Percentiles rank a stretch among this genome's conserved stretches.
phyloP scores from a whole-genome alignment of 1,140 invertebrate genomes.

The Drosophila bocki region DNA sequence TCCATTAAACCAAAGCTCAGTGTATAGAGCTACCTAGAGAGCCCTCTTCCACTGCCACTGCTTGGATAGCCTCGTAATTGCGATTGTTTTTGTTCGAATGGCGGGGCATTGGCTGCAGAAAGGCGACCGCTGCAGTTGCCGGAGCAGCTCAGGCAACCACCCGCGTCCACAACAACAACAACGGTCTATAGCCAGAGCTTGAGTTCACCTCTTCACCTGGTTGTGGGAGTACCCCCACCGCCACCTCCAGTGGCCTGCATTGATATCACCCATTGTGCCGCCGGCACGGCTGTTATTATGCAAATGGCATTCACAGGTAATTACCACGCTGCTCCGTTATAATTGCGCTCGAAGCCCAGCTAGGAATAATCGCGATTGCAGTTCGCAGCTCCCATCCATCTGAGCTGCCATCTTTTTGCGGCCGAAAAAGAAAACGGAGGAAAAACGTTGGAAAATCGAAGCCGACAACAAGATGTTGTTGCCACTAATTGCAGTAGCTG shows the following conservation, averaged over 20 bases:
- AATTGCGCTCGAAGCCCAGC: conserved; percentile 83
- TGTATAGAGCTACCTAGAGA: conserved; percentile 7
- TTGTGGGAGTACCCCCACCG: conserved; percentile 4
- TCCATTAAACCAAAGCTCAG: not conserved
- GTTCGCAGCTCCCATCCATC: conserved; percentile 37
- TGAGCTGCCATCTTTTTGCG: conserved; percentile 25
- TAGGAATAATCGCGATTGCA: conserved; percentile 83
- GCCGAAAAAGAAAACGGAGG: conserved; percentile 19
- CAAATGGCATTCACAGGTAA: conserved; percentile 84
- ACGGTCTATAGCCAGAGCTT: not conserved
- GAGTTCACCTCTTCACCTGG: conserved; percentile 1
- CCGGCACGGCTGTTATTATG: conserved; percentile 67
- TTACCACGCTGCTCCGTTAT: conserved; percentile 84
- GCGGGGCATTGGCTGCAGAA: conserved; percentile 59
- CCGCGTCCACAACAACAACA: conserved; percentile 24
- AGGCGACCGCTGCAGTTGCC: conserved; percentile 40
- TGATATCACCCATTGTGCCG: conserved; percentile 55
- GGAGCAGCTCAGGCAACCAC: conserved; percentile 51
- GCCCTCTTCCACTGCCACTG: conserved; percentile 9
- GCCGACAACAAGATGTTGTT: conserved; percentile 68
- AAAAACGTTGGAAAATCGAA: conserved; percentile 54
- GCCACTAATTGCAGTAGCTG: conserved; percentile 55
- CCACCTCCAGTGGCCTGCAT: conserved; percentile 18
- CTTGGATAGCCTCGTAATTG: conserved; percentile 61
- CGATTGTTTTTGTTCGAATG: conserved; percentile 64